Conservation (phyloP, 2,888 invertebrate species). For the Ferdinandea cuprea region DNA sequence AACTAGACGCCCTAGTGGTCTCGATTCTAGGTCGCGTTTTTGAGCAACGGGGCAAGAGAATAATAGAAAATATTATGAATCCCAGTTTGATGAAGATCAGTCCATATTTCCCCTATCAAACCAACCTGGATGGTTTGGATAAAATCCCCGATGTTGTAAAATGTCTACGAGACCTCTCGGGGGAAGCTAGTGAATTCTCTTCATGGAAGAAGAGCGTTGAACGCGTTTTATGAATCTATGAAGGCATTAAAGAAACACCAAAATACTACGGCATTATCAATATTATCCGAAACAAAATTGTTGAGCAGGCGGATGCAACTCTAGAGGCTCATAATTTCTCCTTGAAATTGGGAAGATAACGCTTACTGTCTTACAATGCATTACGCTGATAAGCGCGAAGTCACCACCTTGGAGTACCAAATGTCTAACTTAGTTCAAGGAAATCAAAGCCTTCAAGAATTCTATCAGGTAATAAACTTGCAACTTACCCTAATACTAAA, state of each 20-base stretch:
- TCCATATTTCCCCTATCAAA: not conserved
- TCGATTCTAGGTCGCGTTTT: not conserved
- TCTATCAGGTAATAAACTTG: too few relatives aligned
- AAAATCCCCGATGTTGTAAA: conserved; percentile 47
- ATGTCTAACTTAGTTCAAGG: conserved; percentile 34
- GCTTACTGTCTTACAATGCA: conserved; percentile 31
- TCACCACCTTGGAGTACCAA: conserved; percentile 37
- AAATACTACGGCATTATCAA: not conserved
- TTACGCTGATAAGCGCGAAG: conserved; percentile 36
- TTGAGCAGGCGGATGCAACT: conserved; percentile 15
- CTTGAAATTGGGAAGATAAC: conserved; percentile 36
- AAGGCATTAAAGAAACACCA: not conserved
- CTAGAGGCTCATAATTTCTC: conserved; percentile 25
- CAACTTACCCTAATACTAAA: conserved; percentile 33
- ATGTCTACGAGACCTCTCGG: conserved; percentile 36
- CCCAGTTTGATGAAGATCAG: not conserved
- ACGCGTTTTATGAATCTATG: too few relatives aligned
- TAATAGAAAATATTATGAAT: not conserved
- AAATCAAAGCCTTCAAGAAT: too few relatives aligned
- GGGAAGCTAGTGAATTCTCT: conserved; percentile 25
- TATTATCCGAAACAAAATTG: conserved; percentile 18
- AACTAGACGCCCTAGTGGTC: not conserved
- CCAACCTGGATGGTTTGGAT: conserved; percentile 30
- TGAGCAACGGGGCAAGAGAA: not conserved
- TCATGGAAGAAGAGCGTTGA: conserved; percentile 21